phyloP scores from a whole-genome alignment of 2,888 invertebrate species.

The Clitarchus hookeri region DNA sequence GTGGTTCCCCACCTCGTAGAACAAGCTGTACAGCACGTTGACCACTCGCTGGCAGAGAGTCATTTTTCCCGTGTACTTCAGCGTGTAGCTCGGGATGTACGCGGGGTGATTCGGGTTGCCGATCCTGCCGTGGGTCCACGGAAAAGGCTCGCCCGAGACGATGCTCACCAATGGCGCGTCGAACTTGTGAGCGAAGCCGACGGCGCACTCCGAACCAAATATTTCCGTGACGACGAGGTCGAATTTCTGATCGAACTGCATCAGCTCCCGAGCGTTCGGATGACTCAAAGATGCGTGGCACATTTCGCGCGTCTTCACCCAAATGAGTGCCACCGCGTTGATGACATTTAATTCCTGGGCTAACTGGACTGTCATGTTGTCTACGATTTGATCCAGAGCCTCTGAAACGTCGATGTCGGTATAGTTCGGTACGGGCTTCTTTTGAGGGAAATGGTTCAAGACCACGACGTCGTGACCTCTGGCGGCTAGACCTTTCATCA shows the following conservation, averaged over 20 bases:
- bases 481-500: conserved; percentile 56
- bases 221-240: conserved; percentile 48
- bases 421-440: conserved; percentile 54
- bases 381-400: conserved; percentile 15
- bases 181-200: conserved; percentile 46
- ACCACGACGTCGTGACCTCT: conserved; percentile 61
- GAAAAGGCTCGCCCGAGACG: conserved; percentile 40
- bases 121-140: conserved; percentile 39
- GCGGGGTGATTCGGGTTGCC: conserved; percentile 45
- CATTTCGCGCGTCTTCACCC: not conserved
- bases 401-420: conserved; percentile 34
- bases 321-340: not conserved
- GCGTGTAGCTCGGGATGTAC: conserved; percentile 45
- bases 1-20: not conserved
- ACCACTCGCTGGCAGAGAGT: conserved; percentile 45
- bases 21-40: conserved; percentile 41
- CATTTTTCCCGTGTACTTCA: conserved; percentile 47
- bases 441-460: conserved; percentile 54
- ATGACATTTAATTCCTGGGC: not conserved
- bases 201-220: conserved; percentile 47
- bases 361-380: conserved; percentile 22
- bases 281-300: conserved; percentile 25
- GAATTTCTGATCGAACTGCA: conserved; percentile 30
- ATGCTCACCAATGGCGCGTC: conserved; percentile 40
- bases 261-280: conserved; percentile 15